Base-by-base conservation (phyloP, 2,888 invertebrate species). In the Hyppa rectilinea region DNA sequence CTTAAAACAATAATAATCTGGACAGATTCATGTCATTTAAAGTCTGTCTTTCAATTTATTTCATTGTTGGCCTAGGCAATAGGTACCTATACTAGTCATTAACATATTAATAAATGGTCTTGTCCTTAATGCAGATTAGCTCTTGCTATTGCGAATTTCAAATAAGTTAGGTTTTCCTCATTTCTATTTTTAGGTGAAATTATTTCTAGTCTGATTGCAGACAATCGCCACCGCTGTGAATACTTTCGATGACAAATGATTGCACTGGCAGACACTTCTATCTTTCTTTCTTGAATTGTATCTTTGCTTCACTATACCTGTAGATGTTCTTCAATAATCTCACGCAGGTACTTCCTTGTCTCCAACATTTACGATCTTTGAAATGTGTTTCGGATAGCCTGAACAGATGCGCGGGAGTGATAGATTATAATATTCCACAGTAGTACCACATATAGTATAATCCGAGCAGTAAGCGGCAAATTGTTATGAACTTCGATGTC, bases 361-460 rank as follows among this genome's bases (percentile, higher is more conserved):
- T 31, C n/a, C 17, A 10, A 31, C 5, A 9, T 29, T 50, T 65
- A 76, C 4, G 17, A 10, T 9, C 29, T 29, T 40, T 55, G 34
- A 12, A 77, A 50, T 14, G 36, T 53, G 5, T 49, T 59, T 26
- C 64, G 58, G 2, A 78, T 50, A 4, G 53, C 61, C 26, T 2
- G 49, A 31, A 71, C 29, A 1, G 40, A 59, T 59, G 34, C 53
- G 14, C 29, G 10, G 14, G 29, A 62, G n/a, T 65, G 20, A 7
- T 78, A 70, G 0, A 65, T 38, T 36, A 71, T 31, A 4, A 20
- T 31, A 38, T 78, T 81, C 61, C 70, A 71, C 0, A 71, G 14
- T 10, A 81, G 14, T 14, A 81, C 12, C 12, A 52, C 14, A 0
- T 59, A 36, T 0, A 78, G 2, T 20, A 81, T 26, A 0, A 81